phyloP scores from a whole-genome alignment of 2,113 vertebrate species.

The Eudyptes chrysolophus region DNA sequence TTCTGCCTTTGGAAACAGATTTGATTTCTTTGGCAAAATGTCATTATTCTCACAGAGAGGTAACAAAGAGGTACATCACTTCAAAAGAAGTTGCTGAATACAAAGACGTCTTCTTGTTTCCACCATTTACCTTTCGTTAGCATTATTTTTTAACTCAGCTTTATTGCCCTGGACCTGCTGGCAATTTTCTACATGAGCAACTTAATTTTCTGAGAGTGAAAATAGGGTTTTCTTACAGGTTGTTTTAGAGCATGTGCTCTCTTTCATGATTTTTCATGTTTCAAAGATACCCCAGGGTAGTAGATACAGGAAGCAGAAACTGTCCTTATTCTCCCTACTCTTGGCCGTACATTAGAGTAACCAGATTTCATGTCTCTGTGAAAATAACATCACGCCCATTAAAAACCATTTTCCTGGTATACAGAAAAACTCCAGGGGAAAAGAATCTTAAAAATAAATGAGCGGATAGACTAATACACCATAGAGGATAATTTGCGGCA shows the following conservation, averaged over 20 bases:
- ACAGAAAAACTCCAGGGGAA: background rate
- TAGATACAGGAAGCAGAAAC: background rate
- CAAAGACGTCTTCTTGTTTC: background rate
- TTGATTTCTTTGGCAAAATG: background rate
- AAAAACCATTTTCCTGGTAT: background rate
- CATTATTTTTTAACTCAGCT: background rate
- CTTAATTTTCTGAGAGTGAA: background rate
- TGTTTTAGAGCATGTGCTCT: background rate
- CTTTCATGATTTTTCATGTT: background rate
- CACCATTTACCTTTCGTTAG: background rate
- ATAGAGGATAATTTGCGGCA: background rate
- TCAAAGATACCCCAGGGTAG: background rate
- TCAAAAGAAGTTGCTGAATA: background rate
- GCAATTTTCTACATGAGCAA: background rate
- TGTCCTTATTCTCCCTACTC: background rate
- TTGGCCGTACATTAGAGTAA: background rate
- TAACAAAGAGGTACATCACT: background rate
- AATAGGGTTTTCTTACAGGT: background rate
- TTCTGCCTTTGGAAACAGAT: background rate
- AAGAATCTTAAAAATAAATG: slow-evolving; percentile 38
- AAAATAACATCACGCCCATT: slow-evolving; percentile 14
- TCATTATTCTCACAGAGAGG: background rate
- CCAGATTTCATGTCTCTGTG: background rate
- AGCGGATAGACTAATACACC: background rate
- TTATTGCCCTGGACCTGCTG: background rate